Percentiles rank a stretch among this genome's conserved stretches.
Evolutionary conservation across 2,888 invertebrate species (phyloP).

Genomic region (Cerastis leucographa): DNA sequence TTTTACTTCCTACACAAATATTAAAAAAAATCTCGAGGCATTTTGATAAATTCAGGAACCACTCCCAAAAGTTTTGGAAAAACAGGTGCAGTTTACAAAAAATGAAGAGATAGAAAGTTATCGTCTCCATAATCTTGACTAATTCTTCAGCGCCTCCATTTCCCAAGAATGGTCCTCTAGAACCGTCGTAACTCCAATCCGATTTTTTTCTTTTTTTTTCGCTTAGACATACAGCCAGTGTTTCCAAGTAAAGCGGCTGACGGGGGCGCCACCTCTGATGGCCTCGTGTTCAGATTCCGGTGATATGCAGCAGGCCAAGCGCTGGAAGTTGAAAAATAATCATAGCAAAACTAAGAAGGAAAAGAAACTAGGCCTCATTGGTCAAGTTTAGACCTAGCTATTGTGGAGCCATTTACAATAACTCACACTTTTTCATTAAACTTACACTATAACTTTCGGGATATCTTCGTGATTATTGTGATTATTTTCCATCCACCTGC

Average conservation of each 20-base stretch:
- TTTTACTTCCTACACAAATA: not conserved
- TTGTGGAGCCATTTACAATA: not conserved
- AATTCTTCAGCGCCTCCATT: conserved; percentile 1
- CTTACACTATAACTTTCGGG: too few species aligned
- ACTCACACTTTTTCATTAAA: too few species aligned
- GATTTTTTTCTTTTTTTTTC: not conserved
- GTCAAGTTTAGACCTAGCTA: not conserved
- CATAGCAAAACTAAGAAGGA: not conserved
- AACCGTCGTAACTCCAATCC: conserved; percentile 2
- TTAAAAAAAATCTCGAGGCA: not conserved
- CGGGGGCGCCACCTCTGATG: conserved; percentile 91
- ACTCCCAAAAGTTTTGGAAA: not conserved
- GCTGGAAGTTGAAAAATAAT: conserved; percentile 80
- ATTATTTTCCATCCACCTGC: too few species aligned
- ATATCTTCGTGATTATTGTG: too few species aligned
- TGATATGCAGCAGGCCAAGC: conserved; percentile 92
- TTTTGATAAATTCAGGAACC: not conserved
- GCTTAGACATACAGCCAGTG: conserved; percentile 93
- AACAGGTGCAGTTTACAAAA: conserved; percentile 8
- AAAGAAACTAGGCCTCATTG: not conserved
- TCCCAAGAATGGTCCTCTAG: conserved; percentile 5
- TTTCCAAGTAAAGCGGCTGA: conserved; percentile 91
- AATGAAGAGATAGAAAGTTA: not conserved
- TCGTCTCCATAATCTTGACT: conserved; percentile 21
- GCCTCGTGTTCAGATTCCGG: conserved; percentile 92